Percentiles rank a stretch among this genome's conserved stretches.
Evolutionary conservation across 2,888 invertebrate species (phyloP).

Genomic region (Nomada goodeniana): DNA sequence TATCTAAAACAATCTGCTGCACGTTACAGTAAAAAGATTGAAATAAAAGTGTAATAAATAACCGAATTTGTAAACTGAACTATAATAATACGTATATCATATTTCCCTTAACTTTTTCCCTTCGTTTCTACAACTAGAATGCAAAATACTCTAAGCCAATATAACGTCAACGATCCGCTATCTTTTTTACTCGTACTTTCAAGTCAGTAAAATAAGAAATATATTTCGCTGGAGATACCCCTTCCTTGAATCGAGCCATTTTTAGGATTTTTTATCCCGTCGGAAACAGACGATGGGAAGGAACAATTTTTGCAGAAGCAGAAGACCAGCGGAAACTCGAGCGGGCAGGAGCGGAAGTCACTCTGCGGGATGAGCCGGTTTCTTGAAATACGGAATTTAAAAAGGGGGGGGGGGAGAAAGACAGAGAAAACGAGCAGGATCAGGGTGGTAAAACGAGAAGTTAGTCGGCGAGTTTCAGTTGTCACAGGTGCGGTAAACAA

Average conservation of each 20-base stretch:
- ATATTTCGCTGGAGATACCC: neutral
- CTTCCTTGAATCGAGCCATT: slow-evolving; percentile 28
- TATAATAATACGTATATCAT: too few relatives aligned
- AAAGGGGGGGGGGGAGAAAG: neutral
- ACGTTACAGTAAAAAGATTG: too few relatives aligned
- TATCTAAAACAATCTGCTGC: too few relatives aligned
- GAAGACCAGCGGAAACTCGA: slow-evolving; percentile 48
- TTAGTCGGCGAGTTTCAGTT: slow-evolving; percentile 50
- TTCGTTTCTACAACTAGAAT: too few relatives aligned
- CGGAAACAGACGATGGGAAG: slow-evolving; percentile 26
- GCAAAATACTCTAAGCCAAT: too few relatives aligned
- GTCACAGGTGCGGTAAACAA: slow-evolving; percentile 62
- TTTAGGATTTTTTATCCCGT: slow-evolving; percentile 22
- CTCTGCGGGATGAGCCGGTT: slow-evolving; percentile 52
- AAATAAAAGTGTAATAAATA: too few relatives aligned
- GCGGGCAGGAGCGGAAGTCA: slow-evolving; percentile 57
- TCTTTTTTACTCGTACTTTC: neutral
- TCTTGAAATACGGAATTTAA: slow-evolving; percentile 31
- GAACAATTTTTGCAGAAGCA: slow-evolving; percentile 48
- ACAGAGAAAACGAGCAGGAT: neutral
- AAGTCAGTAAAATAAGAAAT: slow-evolving; percentile 35
- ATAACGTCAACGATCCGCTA: too few relatives aligned
- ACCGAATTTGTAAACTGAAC: too few relatives aligned
- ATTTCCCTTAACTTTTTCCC: too few relatives aligned
- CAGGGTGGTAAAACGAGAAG: slow-evolving; percentile 41